Conservation (phyloP, 1,140 invertebrate species). For the Camponotus vicinus region DNA sequence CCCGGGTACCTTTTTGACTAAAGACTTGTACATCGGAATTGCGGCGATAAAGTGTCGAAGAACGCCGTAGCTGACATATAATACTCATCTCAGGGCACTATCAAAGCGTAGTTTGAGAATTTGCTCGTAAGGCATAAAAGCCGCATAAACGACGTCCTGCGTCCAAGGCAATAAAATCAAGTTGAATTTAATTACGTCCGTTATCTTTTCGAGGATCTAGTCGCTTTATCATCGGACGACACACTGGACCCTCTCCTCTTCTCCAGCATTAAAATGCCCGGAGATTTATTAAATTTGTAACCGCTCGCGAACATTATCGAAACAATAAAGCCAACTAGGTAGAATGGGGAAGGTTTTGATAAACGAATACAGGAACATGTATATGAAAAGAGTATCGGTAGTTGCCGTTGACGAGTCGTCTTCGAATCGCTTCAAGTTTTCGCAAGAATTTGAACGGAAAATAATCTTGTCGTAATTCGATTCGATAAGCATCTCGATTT, state of each 20-base stretch:
- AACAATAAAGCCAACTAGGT: slow-evolving; percentile 38
- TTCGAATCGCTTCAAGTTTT: not conserved
- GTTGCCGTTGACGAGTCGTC: not conserved
- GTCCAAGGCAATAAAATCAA: slow-evolving; percentile 81
- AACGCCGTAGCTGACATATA: slow-evolving; percentile 70
- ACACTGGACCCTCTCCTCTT: slow-evolving; percentile 4
- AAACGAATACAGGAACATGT: not conserved
- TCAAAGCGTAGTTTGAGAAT: slow-evolving; percentile 78
- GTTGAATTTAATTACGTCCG: slow-evolving; percentile 83
- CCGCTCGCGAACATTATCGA: slow-evolving; percentile 5
- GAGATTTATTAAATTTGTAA: slow-evolving; percentile 76
- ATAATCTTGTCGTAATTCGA: slow-evolving; percentile 37
- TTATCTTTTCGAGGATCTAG: slow-evolving; percentile 81
- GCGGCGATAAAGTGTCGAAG: slow-evolving; percentile 75
- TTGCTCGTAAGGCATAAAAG: slow-evolving; percentile 81
- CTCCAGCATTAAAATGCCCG: slow-evolving; percentile 65
- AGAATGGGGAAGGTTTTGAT: not conserved
- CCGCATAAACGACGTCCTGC: slow-evolving; percentile 77
- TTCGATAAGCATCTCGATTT: slow-evolving; percentile 54
- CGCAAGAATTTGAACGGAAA: slow-evolving; percentile 8
- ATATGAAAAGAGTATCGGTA: not conserved
- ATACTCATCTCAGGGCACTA: slow-evolving; percentile 68
- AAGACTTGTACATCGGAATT: slow-evolving; percentile 68
- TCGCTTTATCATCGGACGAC: slow-evolving; percentile 78
- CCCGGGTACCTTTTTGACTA: slow-evolving; percentile 19